Evolutionary conservation across 2,888 invertebrate genomes (phyloP).

Genomic region (Mechanitis mazaeus): DNA sequence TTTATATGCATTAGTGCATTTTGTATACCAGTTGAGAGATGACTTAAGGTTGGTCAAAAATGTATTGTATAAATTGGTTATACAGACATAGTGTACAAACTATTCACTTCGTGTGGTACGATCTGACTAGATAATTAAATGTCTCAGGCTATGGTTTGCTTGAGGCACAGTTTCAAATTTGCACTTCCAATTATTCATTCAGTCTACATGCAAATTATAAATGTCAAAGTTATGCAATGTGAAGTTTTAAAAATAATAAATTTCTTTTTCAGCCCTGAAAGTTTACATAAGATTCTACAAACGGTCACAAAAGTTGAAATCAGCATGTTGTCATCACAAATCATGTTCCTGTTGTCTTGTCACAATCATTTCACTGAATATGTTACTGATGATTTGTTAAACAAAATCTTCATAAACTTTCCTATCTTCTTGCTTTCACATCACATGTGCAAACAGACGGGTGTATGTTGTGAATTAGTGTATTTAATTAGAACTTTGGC

Average conservation of each 20-base stretch:
- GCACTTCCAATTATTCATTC: no score
- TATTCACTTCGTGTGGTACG: no score
- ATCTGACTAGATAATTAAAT: no score
- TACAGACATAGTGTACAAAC: no score
- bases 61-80: no score
- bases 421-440: slow-evolving; percentile 33
- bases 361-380: slow-evolving; percentile 41
- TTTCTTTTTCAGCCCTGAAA: slow-evolving; percentile 44
- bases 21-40: slow-evolving; percentile 46
- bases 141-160: no score
- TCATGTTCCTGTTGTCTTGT: slow-evolving; percentile 55
- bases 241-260: no score
- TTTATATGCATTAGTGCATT: slow-evolving; percentile 49
- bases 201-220: no score
- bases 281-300: slow-evolving; percentile 39
- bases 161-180: no score
- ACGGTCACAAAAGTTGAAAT: slow-evolving; percentile 33
- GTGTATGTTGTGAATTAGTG: slow-evolving; percentile 35
- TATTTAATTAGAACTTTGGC: slow-evolving; percentile 50
- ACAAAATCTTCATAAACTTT: slow-evolving; percentile 36
- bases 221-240: no score
- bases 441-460: slow-evolving; percentile 21
- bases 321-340: slow-evolving; percentile 34
- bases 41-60: slow-evolving; percentile 42
- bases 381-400: slow-evolving; percentile 34